Evolutionary conservation across 2,888 invertebrate species (phyloP).

Genomic region (Incurvaria masculella): DNA sequence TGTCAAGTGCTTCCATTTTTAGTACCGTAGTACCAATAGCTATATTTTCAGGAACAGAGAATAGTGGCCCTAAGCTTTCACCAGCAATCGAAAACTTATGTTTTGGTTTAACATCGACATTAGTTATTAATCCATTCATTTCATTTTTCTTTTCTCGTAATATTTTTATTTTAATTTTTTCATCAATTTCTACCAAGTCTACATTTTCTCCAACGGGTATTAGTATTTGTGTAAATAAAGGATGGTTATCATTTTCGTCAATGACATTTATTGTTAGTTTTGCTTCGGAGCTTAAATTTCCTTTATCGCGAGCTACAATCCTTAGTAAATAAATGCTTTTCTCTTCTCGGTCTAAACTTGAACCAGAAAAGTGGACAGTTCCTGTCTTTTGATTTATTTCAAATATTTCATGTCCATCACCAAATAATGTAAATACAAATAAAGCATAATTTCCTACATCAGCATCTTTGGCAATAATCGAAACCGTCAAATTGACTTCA

Average conservation of each 20-base stretch:
- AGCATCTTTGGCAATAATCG: slow-evolving; percentile 68
- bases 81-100: slow-evolving; percentile 35
- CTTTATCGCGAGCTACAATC: slow-evolving; percentile 72
- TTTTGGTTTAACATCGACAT: slow-evolving; percentile 34
- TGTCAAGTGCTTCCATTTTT: slow-evolving; percentile 68
- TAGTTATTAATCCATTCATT: slow-evolving; percentile 26
- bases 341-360: slow-evolving; percentile 70
- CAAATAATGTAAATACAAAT: slow-evolving; percentile 67
- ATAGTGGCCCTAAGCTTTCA: slow-evolving; percentile 52
- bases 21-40: slow-evolving; percentile 67
- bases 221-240: slow-evolving; percentile 66
- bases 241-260: slow-evolving; percentile 82
- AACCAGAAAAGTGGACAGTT: slow-evolving; percentile 56
- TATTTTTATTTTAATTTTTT: slow-evolving; percentile 44
- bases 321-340: slow-evolving; percentile 64
- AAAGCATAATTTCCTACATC: slow-evolving; percentile 67
- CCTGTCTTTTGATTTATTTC: slow-evolving; percentile 63
- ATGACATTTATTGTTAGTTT: slow-evolving; percentile 66
- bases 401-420: slow-evolving; percentile 74
- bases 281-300: slow-evolving; percentile 72
- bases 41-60: slow-evolving; percentile 70
- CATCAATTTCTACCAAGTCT: slow-evolving; percentile 62
- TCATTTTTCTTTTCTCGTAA: slow-evolving; percentile 40
- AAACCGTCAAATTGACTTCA: slow-evolving; percentile 65
- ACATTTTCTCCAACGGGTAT: slow-evolving; percentile 67